phyloP scores from a whole-genome alignment of 2,113 vertebrate genomes.

The Plecotus auritus region DNA sequence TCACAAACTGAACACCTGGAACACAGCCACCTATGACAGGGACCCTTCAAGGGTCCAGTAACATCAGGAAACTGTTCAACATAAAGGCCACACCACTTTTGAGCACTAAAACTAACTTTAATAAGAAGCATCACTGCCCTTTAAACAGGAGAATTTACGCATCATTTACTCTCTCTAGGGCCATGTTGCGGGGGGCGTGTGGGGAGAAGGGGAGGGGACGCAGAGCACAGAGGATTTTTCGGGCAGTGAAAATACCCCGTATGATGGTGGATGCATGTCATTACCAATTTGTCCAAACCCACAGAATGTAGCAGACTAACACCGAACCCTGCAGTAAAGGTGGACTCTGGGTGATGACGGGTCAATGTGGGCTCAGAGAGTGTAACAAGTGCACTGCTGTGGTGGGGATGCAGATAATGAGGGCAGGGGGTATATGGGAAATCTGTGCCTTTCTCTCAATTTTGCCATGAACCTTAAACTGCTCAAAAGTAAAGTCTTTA shows the following conservation, averaged over 20 bases:
- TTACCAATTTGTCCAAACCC: neutral
- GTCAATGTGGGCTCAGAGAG: neutral
- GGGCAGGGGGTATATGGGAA: neutral
- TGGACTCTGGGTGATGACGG: neutral
- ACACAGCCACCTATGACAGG: neutral
- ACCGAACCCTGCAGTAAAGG: neutral
- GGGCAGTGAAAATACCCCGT: neutral
- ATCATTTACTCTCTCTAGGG: neutral
- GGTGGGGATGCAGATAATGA: neutral
- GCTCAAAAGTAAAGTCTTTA: neutral
- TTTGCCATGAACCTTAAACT: neutral
- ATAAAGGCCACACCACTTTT: neutral
- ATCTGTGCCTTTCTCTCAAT: neutral
- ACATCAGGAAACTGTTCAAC: neutral
- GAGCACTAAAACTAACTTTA: neutral
- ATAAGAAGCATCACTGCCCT: neutral
- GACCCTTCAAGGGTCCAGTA: neutral
- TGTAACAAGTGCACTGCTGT: accelerated
- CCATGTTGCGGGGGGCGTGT: accelerated
- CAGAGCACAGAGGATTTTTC: neutral
- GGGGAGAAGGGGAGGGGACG: too few relatives aligned
- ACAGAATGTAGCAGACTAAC: neutral
- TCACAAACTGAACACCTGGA: neutral
- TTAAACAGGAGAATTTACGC: neutral
- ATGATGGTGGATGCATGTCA: neutral